A percentile compares a stretch with the other conserved stretches of the same genome.
Conservation (phyloP, 1,140 invertebrate species). For the Halictus rubicundus region DNA sequence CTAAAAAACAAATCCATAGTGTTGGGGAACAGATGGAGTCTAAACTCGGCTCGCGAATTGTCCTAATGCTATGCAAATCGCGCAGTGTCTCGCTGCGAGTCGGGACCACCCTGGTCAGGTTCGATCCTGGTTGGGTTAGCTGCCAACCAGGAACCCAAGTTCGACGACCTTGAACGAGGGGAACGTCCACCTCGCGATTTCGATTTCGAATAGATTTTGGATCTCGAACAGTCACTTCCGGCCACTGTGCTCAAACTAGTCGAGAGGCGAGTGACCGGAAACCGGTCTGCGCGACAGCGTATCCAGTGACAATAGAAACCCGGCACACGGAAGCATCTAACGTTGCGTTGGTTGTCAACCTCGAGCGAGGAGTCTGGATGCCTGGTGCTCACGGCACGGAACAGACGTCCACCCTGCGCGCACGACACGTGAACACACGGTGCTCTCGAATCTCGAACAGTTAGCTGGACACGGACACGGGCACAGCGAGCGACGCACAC, state of each 20-base stretch:
- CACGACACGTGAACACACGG: constrained; percentile 15
- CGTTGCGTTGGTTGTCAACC: constrained; percentile 24
- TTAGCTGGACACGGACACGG: too few species aligned
- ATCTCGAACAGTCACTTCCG: background rate
- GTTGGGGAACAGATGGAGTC: background rate
- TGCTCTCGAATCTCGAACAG: too few species aligned
- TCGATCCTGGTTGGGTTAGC: too few species aligned
- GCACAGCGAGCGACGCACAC: too few species aligned
- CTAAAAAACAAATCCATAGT: background rate
- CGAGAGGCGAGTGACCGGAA: background rate
- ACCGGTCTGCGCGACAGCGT: background rate
- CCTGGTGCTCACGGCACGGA: constrained; percentile 21
- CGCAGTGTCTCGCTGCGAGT: background rate
- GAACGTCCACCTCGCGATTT: background rate
- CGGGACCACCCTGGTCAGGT: background rate
- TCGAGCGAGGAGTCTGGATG: constrained; percentile 15
- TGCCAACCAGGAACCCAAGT: too few species aligned
- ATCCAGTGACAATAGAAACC: background rate
- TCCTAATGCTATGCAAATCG: background rate
- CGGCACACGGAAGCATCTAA: constrained; percentile 24
- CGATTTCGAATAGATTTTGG: background rate
- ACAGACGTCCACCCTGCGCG: constrained; percentile 25
- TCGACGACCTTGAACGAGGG: too few species aligned
- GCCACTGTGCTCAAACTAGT: background rate
- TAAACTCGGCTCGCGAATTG: background rate